Evolutionary conservation across 37 sponge, comb jelly and placozoan species (phyloP).

Genomic region (Cliona cf. orientalis): DNA sequence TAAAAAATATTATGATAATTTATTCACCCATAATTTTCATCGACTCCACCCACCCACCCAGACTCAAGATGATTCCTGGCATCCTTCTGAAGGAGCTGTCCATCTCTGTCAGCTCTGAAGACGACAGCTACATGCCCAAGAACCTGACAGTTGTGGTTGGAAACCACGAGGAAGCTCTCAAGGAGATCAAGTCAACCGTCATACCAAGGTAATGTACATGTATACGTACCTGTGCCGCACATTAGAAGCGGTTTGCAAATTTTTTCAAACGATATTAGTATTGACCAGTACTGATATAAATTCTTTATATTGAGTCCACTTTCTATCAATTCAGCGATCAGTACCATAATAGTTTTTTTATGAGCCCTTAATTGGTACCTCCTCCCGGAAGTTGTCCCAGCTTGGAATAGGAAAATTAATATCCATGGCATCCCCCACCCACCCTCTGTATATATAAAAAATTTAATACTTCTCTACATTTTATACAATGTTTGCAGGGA

Average conservation of each 20-base stretch:
- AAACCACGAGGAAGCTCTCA: conserved; percentile 42
- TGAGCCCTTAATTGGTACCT: no score
- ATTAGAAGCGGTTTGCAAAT: background rate
- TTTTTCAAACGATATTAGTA: no score
- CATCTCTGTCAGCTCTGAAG: conserved; percentile 49
- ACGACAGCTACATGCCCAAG: conserved; percentile 92
- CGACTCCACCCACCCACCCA: no score
- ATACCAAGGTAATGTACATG: conserved; percentile 56
- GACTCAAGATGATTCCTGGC: conserved; percentile 54
- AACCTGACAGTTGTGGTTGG: conserved; percentile 57
- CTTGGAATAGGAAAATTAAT: no score
- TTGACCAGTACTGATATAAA: no score
- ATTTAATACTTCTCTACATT: background rate
- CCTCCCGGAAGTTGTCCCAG: no score
- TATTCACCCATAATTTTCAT: no score
- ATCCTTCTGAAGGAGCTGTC: conserved; percentile 62
- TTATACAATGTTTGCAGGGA: conserved; percentile 6
- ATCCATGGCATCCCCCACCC: background rate
- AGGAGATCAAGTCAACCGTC: conserved; percentile 47
- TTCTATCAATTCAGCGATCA: no score
- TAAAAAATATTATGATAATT: no score
- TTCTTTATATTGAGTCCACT: no score
- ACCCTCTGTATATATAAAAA: background rate
- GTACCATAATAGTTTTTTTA: no score
- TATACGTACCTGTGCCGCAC: no score